Evolutionary conservation across 2,113 vertebrate genomes (phyloP).

Genomic region (Seriola rivoliana): DNA sequence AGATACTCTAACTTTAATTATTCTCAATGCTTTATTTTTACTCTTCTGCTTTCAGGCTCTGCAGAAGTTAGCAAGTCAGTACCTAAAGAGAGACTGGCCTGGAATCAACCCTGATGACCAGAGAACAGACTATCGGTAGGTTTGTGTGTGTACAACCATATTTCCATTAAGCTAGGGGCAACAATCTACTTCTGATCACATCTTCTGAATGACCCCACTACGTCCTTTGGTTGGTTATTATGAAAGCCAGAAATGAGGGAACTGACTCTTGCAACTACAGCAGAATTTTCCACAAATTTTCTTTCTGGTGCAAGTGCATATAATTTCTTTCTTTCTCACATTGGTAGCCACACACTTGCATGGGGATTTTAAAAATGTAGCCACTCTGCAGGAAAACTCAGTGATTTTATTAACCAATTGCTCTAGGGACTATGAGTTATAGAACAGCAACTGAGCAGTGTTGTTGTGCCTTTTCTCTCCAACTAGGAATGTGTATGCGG

Average conservation of each 20-base stretch:
- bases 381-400: background rate
- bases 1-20: conserved; percentile 1
- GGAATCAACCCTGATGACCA: conserved; percentile 93
- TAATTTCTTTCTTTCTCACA: background rate
- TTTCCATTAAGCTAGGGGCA: background rate
- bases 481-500: conserved; percentile 94
- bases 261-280: background rate
- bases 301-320: background rate
- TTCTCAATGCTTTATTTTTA: background rate
- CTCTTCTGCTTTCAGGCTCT: conserved; percentile 88
- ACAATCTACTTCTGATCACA: background rate
- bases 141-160: background rate
- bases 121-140: conserved; percentile 93
- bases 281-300: conserved; percentile 6
- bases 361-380: conserved; percentile 5
- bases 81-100: conserved; percentile 98
- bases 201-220: background rate
- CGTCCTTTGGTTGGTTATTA: background rate
- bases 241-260: conserved; percentile 13
- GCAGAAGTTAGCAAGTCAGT: conserved; percentile 97
- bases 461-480: conserved; percentile 46
- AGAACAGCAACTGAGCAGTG: background rate
- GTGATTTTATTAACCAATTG: background rate
- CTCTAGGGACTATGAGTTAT: background rate
- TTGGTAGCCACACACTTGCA: background rate